phyloP scores from a whole-genome alignment of 2,888 invertebrate species.

The Agriopis aurantiaria region DNA sequence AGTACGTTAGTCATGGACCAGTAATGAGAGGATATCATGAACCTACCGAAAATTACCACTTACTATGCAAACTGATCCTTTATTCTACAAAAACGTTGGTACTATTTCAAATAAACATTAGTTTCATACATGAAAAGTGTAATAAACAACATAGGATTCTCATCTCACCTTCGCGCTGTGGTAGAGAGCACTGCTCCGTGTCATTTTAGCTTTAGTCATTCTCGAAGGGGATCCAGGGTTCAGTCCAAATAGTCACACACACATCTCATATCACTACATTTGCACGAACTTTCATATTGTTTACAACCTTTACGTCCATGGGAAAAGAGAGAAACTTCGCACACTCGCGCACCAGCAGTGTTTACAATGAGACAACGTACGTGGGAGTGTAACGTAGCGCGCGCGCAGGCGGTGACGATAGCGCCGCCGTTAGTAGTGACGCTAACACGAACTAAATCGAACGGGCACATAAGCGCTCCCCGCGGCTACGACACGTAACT shows the following conservation, averaged over 20 bases:
- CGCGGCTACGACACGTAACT: conserved; percentile 64
- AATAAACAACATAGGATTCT: conserved; percentile 45
- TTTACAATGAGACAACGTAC: conserved; percentile 79
- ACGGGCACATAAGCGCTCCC: conserved; percentile 54
- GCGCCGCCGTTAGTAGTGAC: conserved; percentile 67
- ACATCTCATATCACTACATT: conserved; percentile 72
- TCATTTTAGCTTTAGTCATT: conserved; percentile 88
- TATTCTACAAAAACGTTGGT: neutral
- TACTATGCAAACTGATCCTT: neutral
- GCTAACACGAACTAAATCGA: conserved; percentile 72
- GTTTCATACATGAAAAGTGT: conserved; percentile 48
- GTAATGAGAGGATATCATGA: conserved; percentile 5
- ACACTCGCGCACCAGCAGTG: conserved; percentile 68
- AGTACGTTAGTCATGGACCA: conserved; percentile 7
- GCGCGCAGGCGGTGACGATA: conserved; percentile 63
- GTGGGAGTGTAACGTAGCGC: conserved; percentile 77
- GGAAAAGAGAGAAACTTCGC: conserved; percentile 62
- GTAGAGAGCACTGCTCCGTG: conserved; percentile 88
- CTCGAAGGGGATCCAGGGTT: conserved; percentile 60
- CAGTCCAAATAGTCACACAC: conserved; percentile 55
- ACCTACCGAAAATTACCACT: neutral
- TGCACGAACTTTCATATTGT: conserved; percentile 64
- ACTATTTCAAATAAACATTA: conserved; percentile 20
- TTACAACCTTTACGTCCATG: conserved; percentile 65
- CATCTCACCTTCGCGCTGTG: conserved; percentile 92